Evolutionary conservation across 2,797 vertebrate species (phyloP), one percentile per base, ranked within the genome.

Genomic region (Urocyon cinereoargenteus): DNA sequence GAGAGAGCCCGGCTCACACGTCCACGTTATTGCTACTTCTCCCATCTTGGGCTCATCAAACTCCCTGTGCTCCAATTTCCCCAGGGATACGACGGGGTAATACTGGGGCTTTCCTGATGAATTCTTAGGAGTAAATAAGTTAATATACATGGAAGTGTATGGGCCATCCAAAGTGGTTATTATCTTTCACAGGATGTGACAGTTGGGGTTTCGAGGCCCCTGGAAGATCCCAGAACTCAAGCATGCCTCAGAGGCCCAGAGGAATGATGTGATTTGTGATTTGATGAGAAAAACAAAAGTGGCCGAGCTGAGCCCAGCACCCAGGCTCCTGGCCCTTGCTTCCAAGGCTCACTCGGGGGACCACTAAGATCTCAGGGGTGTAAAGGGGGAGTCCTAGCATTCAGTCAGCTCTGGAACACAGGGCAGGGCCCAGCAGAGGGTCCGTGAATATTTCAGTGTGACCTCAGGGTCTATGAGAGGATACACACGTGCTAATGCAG

Each of bases 1-100:
- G 61, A 36, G n/a, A 22, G 15, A 1, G 36, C 22, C 3, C 0
- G 3, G 19, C 22, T 86, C 36, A n/a, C 6, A 1, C 15, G 53
- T 36, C 34, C 49, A 0, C 49, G 62, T 68, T 62, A 10, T 3
- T 22, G 8, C 73, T 36, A 16, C 36, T 51, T 59, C 79, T 49
- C 28, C 53, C 78, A 82, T 73, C 84, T 28, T 22, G 36, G 66
- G 68, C 59, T 34, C 22, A 59, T 31, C 28, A 45, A 78, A 89
- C 16, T n/a, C 28, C 45, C 45, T 11, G 59, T 2, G 53, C 34
- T n/a, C 66, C 49, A 19, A 40, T 68, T 31, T 87, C 4, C 61
- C n/a, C 59, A 22, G 28, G 34, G 51, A 59, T 55, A 31, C 68
- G 49, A 19, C 16, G 18, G 11, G 22, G 9, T 6, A 59, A 6